Percentiles rank a stretch among this genome's conserved stretches.
These are phyloP conservation scores for Cecidostiba fungosa DNA, from an alignment of 2,888 invertebrate species.

Conservation along the genomic window DNA sequence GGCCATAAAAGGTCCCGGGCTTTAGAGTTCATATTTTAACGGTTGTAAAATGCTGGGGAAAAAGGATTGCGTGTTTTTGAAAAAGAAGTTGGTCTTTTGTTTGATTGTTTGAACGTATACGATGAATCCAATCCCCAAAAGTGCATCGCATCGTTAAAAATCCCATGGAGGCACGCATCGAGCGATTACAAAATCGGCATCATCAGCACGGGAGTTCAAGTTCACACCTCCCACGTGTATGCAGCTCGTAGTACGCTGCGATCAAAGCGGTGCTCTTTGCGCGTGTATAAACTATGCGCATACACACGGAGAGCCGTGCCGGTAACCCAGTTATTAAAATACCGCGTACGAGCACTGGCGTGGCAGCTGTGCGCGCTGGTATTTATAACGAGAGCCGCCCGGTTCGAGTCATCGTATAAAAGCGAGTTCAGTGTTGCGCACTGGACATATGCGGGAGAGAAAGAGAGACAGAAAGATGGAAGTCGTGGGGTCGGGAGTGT, in stretches of 20 bases:
- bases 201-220: constrained; percentile 46
- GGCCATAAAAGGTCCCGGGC: not conserved
- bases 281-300: constrained; percentile 7
- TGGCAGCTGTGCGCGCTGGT: constrained; percentile 29
- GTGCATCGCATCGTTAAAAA: too few species aligned
- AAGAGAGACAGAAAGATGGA: constrained; percentile 6
- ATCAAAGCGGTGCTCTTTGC: not conserved
- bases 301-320: constrained; percentile 12
- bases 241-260: not conserved
- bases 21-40: not conserved
- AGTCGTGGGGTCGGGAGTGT: not conserved
- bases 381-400: constrained; percentile 26
- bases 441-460: not conserved
- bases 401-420: not conserved
- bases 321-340: constrained; percentile 65
- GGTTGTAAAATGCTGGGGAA: not conserved
- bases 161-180: not conserved
- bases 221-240: constrained; percentile 55
- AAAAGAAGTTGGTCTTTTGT: too few species aligned
- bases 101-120: too few species aligned
- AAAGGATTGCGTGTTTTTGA: not conserved
- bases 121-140: too few species aligned
- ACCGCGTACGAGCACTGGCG: constrained; percentile 32
- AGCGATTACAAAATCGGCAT: constrained; percentile 32
- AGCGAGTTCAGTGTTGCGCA: not conserved